A percentile compares a stretch with the other conserved stretches of the same genome.
phyloP scores from a whole-genome alignment of 2,113 vertebrate species.

The Coracopsis vasa region DNA sequence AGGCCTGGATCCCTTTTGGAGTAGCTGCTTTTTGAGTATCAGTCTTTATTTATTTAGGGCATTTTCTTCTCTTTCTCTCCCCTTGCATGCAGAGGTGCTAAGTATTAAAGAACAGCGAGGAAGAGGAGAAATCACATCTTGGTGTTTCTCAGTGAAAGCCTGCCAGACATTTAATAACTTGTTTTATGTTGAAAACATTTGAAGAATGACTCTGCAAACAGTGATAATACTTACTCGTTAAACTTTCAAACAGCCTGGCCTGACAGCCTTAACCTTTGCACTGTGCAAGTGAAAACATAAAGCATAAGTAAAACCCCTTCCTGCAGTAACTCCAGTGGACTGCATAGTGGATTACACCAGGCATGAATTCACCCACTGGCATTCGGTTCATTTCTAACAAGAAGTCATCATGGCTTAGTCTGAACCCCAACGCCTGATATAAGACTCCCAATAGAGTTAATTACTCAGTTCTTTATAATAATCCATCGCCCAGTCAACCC shows the following conservation, averaged over 20 bases:
- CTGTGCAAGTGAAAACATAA: constrained; percentile 49
- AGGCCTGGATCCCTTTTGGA: neutral
- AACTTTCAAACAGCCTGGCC: constrained; percentile 47
- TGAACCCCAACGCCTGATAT: constrained; percentile 27
- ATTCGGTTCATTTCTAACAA: constrained; percentile 39
- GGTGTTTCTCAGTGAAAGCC: constrained; percentile 28
- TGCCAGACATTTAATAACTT: constrained; percentile 48
- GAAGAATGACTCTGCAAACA: constrained; percentile 59
- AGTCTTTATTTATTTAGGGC: neutral
- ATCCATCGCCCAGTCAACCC: constrained; percentile 17
- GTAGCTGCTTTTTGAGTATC: neutral
- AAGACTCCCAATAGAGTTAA: constrained; percentile 51
- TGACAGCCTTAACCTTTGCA: constrained; percentile 60
- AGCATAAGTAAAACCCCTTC: neutral
- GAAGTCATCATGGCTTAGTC: constrained; percentile 15
- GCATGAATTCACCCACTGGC: constrained; percentile 22
- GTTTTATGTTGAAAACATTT: constrained; percentile 42
- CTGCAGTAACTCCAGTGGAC: neutral
- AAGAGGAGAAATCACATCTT: constrained; percentile 32
- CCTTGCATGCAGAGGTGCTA: neutral
- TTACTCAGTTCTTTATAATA: constrained; percentile 47
- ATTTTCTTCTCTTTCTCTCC: neutral
- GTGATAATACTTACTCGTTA: constrained; percentile 53
- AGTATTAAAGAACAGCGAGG: neutral
- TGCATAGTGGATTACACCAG: neutral